Evolutionary conservation across 2,113 vertebrate species (phyloP), one percentile per base, ranked within the genome.

Genomic region (Sebastes fasciatus): DNA sequence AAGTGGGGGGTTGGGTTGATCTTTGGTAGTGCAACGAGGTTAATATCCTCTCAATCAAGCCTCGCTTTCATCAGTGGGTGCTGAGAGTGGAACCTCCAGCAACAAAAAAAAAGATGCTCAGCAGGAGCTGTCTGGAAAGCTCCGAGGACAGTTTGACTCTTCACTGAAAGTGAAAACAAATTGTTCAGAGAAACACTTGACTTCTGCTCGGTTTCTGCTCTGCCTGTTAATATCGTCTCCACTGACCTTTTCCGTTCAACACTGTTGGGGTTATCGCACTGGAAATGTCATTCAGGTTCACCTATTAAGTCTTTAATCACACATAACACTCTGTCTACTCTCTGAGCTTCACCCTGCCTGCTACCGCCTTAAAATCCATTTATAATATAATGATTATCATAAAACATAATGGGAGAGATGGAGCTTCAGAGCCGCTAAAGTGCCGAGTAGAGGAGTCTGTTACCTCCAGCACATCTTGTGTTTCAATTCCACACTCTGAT

Each of bases 11-110:
- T 63, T 23, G 77, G 83, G 76, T 45, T 43, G 9, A 55, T 62
- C 60, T 79, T 71, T 55, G 55, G 57, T 65, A 17, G 78, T 66
- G 70, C 77, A 79, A 79, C 66, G 64, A 66, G 84, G 88, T 86
- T 90, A 90, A 85, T 51, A 52, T 81, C 79, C 73, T 73, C 76
- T 83, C 74, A 54, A 51, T 69, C 51, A 42, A 57, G n/a, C n/a
- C 5, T 6, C 10, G 26, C 46, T 43, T 34, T 70, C 63, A 74
- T 83, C 52, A 45, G 45, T 1, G 5, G 2, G 26, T 23, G 12
- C n/a, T 21, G 58, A 21, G 26, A 21, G 23, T 34, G 7, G 19
- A 71, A 43, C 10, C 48, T 58, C 45, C 13, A 14, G 5, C 4
- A 52, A 16, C 6, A n/a, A 46, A 1, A 48, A 21, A 0, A 55